These are phyloP conservation scores for Gymnogyps californianus DNA, from an alignment of 2,113 vertebrate genomes.

Conservation along the genomic window DNA sequence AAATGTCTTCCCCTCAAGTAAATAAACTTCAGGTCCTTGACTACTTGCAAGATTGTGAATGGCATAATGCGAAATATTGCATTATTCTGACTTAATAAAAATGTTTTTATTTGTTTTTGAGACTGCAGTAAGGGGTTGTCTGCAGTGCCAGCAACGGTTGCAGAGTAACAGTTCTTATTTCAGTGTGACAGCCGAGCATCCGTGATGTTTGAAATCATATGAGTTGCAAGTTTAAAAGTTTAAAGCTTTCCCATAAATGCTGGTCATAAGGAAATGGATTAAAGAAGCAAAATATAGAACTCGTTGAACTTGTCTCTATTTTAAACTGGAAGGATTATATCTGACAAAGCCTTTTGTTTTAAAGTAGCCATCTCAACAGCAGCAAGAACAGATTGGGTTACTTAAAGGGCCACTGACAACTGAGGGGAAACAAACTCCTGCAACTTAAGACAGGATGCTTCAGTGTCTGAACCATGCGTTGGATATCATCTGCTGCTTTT, in stretches of 20 bases:
- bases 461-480: not conserved
- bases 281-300: conserved; percentile 67
- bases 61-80: not conserved
- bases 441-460: not conserved
- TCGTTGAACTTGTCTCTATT: conserved; percentile 60
- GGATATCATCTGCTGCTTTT: not conserved
- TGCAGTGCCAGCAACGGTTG: not conserved
- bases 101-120: not conserved
- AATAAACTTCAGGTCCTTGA: not conserved
- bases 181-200: not conserved
- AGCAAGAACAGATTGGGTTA: conserved; percentile 57
- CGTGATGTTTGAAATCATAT: not conserved
- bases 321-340: conserved; percentile 59
- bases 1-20: not conserved
- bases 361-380: conserved; percentile 28
- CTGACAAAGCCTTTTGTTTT: conserved; percentile 61
- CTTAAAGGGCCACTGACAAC: conserved; percentile 41
- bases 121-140: not conserved
- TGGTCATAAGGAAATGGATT: conserved; percentile 67
- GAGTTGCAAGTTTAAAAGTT: conserved; percentile 47
- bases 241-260: conserved; percentile 53
- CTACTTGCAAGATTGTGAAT: not conserved
- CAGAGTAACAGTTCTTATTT: not conserved
- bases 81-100: not conserved
- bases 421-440: not conserved